Evolutionary conservation across 2,888 invertebrate genomes (phyloP), one percentile per base, ranked within the genome.

Genomic region (Oasisia sp.): DNA sequence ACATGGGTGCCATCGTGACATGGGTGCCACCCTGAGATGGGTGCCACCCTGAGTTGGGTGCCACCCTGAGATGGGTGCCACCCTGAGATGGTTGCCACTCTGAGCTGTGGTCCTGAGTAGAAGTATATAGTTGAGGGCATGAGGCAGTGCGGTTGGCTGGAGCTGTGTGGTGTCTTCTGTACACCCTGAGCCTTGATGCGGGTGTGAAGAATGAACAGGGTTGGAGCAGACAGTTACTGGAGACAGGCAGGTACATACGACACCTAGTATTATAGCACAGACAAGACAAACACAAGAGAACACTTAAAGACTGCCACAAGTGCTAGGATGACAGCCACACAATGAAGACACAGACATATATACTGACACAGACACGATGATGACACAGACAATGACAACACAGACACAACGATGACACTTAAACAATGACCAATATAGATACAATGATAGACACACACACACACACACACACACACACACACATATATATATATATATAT

Each of bases 71-170:
- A 38, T 38, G n/a, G 27, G 74, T 74, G 74, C 19, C 74, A 74
- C 74, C 3, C 27, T 74, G n/a, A 74, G 27, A 4, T 74, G n/a
- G n/a, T n/a, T n/a, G n/a, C n/a, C 74, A 74, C 74, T 7, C 27
- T 74, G n/a, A 74, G 27, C n/a, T 74, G n/a, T 27, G 74, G 27
- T 19, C 11, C 19, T 27, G 27, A 74, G 14, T 19, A 27, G 74
- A 74, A 27, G 19, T 74, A 5, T 38, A 38, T 38, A 38, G 74
- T 7, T 74, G 27, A 74, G n/a, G 27, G 27, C 27, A 74, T 27
- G 74, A 74, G 74, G 74, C 74, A 74, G 74, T 74, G n/a, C 74
- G 74, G 74, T 74, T 74, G 74, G n/a, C 14, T 74, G 74, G 27
- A 74, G 74, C n/a, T 74, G 19, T 14, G 58, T 27, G 19, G 19